A percentile compares a stretch with the other conserved stretches of the same genome.
These are phyloP conservation scores for Hemiscyllium ocellatum DNA, from an alignment of 2,113 vertebrate species.

Conservation along the genomic window DNA sequence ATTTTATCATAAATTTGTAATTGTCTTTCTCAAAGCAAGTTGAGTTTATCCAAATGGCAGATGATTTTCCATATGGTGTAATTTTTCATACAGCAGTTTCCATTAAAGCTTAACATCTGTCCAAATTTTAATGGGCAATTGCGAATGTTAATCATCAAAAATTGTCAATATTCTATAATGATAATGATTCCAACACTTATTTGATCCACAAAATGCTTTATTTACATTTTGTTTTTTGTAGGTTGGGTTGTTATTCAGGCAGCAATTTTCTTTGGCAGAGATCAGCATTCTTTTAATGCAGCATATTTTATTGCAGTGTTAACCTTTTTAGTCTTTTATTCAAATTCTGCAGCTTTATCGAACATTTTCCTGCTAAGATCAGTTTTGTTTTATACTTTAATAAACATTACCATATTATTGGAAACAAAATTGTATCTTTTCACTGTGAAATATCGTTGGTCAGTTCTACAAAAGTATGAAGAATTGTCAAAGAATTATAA, in stretches of 20 bases:
- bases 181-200: background rate
- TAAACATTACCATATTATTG: background rate
- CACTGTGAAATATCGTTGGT: background rate
- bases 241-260: background rate
- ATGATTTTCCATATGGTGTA: background rate
- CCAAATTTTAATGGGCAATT: background rate
- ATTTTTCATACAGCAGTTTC: background rate
- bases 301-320: background rate
- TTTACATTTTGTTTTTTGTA: background rate
- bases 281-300: background rate
- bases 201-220: background rate
- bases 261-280: background rate
- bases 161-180: background rate
- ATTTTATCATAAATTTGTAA: background rate
- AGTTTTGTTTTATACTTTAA: background rate
- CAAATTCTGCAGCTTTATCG: background rate
- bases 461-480: background rate
- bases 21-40: background rate
- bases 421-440: background rate
- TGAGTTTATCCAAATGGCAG: background rate
- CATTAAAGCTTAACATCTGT: background rate
- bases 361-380: background rate
- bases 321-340: background rate
- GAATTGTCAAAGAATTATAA: background rate
- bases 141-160: background rate